phyloP scores from a whole-genome alignment of 2,113 vertebrate species.

The Meles meles region DNA sequence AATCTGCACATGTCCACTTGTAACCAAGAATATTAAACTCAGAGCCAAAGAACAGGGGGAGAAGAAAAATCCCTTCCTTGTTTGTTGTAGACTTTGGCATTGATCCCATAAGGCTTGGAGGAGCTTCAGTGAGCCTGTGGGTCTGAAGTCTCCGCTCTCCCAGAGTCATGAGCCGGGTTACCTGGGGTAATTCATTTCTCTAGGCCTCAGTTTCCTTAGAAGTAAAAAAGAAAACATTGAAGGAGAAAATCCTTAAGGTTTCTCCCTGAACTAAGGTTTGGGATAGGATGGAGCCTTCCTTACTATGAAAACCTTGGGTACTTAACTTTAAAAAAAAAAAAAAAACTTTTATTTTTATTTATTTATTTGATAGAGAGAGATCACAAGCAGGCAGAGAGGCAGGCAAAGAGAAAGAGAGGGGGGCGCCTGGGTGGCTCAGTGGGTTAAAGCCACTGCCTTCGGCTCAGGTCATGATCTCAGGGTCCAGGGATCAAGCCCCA shows the following conservation, averaged over 20 bases:
- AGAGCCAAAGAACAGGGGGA: constrained; percentile 6
- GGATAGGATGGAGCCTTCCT: background rate
- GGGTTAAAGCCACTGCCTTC: too few species aligned
- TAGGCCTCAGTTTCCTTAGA: background rate
- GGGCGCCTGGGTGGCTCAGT: too few species aligned
- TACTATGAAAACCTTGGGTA: background rate
- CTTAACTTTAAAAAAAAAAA: too few species aligned
- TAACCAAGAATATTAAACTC: constrained; percentile 14
- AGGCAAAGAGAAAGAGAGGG: too few species aligned
- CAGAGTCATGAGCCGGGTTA: background rate
- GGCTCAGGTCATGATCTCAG: too few species aligned
- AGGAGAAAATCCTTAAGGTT: background rate
- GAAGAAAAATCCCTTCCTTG: background rate
- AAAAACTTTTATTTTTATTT: too few species aligned
- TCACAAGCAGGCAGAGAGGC: too few species aligned
- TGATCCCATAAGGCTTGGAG: background rate
- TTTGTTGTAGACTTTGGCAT: background rate
- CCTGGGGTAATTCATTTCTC: background rate
- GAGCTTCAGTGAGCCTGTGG: background rate
- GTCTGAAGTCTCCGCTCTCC: background rate
- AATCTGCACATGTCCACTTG: background rate
- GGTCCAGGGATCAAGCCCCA: too few species aligned
- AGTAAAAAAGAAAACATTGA: background rate
- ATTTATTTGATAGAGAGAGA: too few species aligned
- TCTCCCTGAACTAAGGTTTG: background rate